Base-by-base conservation (phyloP, 92 coral and sea anemone genomes). In the Heteractis magnifica region DNA sequence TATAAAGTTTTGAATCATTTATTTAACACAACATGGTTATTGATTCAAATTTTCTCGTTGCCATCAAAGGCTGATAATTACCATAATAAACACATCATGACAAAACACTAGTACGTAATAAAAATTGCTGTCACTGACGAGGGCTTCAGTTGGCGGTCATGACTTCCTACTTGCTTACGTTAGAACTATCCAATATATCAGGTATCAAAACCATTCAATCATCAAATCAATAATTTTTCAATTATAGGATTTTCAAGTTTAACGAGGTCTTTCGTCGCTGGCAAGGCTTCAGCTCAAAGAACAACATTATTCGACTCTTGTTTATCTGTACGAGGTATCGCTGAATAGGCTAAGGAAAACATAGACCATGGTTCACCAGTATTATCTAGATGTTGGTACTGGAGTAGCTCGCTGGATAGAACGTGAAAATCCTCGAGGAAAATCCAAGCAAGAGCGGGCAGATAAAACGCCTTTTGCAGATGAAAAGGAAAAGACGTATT, bases 351-450 rank as follows among this genome's bases (percentile, higher is more conserved):
- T 26, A 26, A 8, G 10, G 9, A 4, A 26, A 68, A 68, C 4
- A 20, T 48, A 23, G 0, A 68, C 12, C 12, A 75, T 82, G 86
- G 86, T 82, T 14, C 86, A 82, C 48, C 86, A 82, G 9, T 58
- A 68, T 82, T 71, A 72, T 6, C 10, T 82, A 13, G 86, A 75
- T 34, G 58, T 82, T 1, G 53, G 86, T 81, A 72, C 55, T 49
- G 75, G 56, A 10, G 86, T n/a, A 4, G 79, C 86, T 56, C 71
- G 64, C 49, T 82, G 79, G 86, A 55, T 82, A 4, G 59, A 72
- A 8, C 34, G 68, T 3, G 65, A 70, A 48, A 70, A n/a, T 15
- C 72, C 16, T 52, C n/a, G 6, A 51, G 19, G n/a, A 20, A 6
- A 19, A 52, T 10, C 12, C 60, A 76, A 52, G 12, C 44, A 76